Evolutionary conservation across 2,888 invertebrate genomes (phyloP).

Genomic region (Lomographa bimaculata): DNA sequence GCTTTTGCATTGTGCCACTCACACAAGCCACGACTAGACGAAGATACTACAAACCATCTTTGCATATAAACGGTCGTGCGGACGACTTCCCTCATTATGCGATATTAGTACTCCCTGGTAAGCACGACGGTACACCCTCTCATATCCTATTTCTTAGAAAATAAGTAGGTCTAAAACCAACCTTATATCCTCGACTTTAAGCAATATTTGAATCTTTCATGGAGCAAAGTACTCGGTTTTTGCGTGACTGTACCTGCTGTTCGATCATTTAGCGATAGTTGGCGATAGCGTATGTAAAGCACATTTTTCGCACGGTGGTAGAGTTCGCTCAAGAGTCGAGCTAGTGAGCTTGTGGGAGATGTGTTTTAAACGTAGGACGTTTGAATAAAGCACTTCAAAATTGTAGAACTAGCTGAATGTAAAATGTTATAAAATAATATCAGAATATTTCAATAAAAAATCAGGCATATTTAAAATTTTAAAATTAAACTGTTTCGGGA

Average conservation of each 20-base stretch:
- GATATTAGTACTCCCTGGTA: slow-evolving; percentile 30
- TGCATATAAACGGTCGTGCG: slow-evolving; percentile 33
- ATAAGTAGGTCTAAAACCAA: slow-evolving; percentile 5
- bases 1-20: no score
- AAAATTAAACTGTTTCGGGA: no score
- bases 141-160: slow-evolving; percentile 3
- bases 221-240: no score
- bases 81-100: slow-evolving; percentile 42
- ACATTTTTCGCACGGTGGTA: slow-evolving; percentile 21
- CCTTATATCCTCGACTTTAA: slow-evolving; percentile 7
- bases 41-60: slow-evolving; percentile 29
- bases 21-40: neutral
- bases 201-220: no score
- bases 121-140: slow-evolving; percentile 13
- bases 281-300: slow-evolving; percentile 18
- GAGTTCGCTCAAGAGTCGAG: slow-evolving; percentile 14
- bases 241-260: slow-evolving; percentile 13
- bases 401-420: no score
- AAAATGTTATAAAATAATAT: no score
- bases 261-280: no score
- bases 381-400: no score
- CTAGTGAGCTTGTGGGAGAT: slow-evolving; percentile 3
- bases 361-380: no score
- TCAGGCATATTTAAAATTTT: no score
- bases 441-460: no score